phyloP scores from a whole-genome alignment of 2,888 invertebrate species.

The Drosophila tripunctata region DNA sequence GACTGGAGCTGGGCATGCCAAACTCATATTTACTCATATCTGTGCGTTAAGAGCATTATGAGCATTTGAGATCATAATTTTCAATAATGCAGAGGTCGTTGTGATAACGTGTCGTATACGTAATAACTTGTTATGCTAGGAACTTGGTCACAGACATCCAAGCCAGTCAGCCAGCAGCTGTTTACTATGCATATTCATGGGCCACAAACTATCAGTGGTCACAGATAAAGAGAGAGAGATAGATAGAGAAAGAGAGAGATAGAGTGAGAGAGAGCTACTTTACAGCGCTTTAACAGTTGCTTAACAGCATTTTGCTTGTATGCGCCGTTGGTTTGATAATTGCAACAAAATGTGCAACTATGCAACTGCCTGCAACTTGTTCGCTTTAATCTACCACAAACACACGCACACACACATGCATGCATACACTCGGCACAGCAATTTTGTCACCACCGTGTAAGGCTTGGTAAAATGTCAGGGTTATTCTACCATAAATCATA shows the following conservation, averaged over 20 bases:
- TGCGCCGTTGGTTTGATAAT: slow-evolving; percentile 46
- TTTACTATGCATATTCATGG: slow-evolving; percentile 60
- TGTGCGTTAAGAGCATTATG: slow-evolving; percentile 16
- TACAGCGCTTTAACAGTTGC: not conserved
- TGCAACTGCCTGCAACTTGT: not conserved
- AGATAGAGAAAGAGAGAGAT: slow-evolving; percentile 5
- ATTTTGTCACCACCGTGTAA: slow-evolving; percentile 19
- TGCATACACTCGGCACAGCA: not conserved
- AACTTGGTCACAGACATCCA: slow-evolving; percentile 21
- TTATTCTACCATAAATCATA: slow-evolving; percentile 68
- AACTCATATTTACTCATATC: slow-evolving; percentile 29
- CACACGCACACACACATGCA: not conserved
- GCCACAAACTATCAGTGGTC: slow-evolving; percentile 2
- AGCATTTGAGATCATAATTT: slow-evolving; percentile 58
- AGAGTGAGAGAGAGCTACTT: not conserved
- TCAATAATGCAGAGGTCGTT: slow-evolving; percentile 58
- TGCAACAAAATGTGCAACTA: slow-evolving; percentile 34
- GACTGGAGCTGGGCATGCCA: not conserved
- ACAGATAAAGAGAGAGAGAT: not conserved
- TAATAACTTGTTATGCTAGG: slow-evolving; percentile 57
- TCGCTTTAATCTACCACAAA: not conserved
- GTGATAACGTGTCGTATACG: slow-evolving; percentile 66
- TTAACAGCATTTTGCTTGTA: slow-evolving; percentile 14
- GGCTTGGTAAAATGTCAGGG: slow-evolving; percentile 28
- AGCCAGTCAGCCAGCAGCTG: slow-evolving; percentile 30